Base-by-base conservation (phyloP, 2,797 vertebrate species). In the Brachymystax lenok region DNA sequence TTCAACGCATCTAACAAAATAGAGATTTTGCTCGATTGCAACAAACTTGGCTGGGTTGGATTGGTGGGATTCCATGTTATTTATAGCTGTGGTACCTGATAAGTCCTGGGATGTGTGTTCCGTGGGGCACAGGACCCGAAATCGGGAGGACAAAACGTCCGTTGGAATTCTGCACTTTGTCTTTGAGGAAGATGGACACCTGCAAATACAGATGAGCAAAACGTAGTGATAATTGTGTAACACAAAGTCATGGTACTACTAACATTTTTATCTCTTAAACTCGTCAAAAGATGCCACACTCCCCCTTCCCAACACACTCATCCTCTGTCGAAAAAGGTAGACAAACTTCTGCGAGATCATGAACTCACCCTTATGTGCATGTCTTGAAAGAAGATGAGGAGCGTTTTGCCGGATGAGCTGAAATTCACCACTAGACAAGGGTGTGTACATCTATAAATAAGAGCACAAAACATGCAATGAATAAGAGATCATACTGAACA, bases 181-280 rank as follows among this genome's bases (percentile, higher is more conserved):
- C 98, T 89, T 99, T 99, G 54, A 99, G 94, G 84, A 99, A 99
- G 91, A 99, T 98, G 63, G 98, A 99, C 28, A 99, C 98, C 98
- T 99, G 85, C 16, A 80, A 83, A 82, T 50, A 69, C 67, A 84
- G 61, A 83, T 51, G 35, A 69, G 68, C 7, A 8, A 69, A 69
- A 6, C 1, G 24, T 52, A 4, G 5, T 28, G 51, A 10, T 28
- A 72, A 72, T 19, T 33, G 28, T 63, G 21, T 21, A 63, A 63
- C 8, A 27, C 2, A 46, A 46, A 12, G 40, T 12, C 8, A 46
- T 46, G 12, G 40, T 46, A 46, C 10, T 12, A 12, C 3, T 40
- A 40, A 40, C 6, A 40, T 40, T 8, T 46, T 1, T 3, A 63
- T 63, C n/a, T 27, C 59, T 63, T 0, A 69, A 33, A 68, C 30